Evolutionary conservation across 2,888 invertebrate genomes (phyloP), one percentile per base, ranked within the genome.

Genomic region (Epirrhoe alternata): DNA sequence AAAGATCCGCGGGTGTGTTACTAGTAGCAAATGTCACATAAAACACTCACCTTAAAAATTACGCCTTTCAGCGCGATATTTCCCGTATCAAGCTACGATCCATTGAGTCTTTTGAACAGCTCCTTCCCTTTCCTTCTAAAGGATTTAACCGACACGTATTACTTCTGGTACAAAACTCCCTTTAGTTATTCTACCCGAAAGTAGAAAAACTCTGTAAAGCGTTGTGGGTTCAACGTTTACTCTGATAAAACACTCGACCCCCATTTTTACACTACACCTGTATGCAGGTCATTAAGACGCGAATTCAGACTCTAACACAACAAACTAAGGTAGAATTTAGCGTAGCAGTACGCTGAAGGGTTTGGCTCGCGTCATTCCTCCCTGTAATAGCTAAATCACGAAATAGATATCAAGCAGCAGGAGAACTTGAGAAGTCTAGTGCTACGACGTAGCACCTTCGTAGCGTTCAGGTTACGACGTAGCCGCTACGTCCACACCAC

Each of bases 201-300:
- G 56, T 62, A 62, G 61, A 61, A 66, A 62, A 62, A 61, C 53
- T 30, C 58, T n/a, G 24, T 61, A 57, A 63, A 69, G 55, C 61
- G 51, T 59, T 53, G 64, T 67, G 52, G 65, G 65, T 65, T 66
- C 55, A 47, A 57, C 66, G 64, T 70, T 70, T 70, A 69, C 69
- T 66, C 53, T 67, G 64, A 74, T 74, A 68, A 64, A 72, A 64
- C 69, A 62, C 56, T 59, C 67, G 67, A 70, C 67, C 71, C 68
- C 70, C 59, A 65, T 70, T 70, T 71, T 63, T 68, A 68, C 54
- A 57, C 61, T 61, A 65, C 61, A 62, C 64, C 71, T 70, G 64
- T 56, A 61, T 53, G 51, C 53, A 42, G 61, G 47, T 24, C 16
- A 24, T 52, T 8, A 33, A 33, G 17, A 61, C 16, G 10, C 50